Base-by-base conservation (phyloP, 2,113 vertebrate species). In the Tor tambroides region DNA sequence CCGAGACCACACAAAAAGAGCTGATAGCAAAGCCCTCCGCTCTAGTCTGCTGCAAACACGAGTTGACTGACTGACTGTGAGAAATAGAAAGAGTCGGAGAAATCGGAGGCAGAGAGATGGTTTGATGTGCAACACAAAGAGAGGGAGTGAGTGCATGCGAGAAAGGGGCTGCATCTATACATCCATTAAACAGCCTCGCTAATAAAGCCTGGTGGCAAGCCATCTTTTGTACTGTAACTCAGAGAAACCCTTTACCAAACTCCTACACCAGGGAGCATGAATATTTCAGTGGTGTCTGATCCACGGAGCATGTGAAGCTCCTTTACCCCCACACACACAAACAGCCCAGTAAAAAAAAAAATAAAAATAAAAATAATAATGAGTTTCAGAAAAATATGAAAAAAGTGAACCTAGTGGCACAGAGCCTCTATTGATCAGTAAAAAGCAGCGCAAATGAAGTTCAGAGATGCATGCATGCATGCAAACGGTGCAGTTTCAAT, bases 1-100 rank as follows among this genome's bases (percentile, higher is more conserved):
- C 93, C 87, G 65, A 94, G 97, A 98, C 97, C 97, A 98, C 97
- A 98, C 97, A 98, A 97, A 97, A 97, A 93, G 96, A 97, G 94
- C 92, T 94, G 95, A 95, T 95, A 95, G 95, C 93, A 95, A 94
- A 94, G 92, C 94, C 10, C 90, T 88, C 92, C 92, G 89, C 41
- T 83, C 61, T 35, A 93, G 92, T 93, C 94, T 93, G 91, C 92
- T 88, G 84, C 89, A 93, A 92, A 91, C 88, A 91, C 90, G 89
- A 91, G 93, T 92, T 93, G 93, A 91, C 90, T 65, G 32, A 71
- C 28, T 69, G 21, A 67, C 19, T 69, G 21, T n/a, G 61, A 59
- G 32, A 88, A 71, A 67, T 28, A 10, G 41, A 65, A 79, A 71
- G 46, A 65, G 61, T 63, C 91, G 78, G 88, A 91, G 91, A 38